Evolutionary conservation across 2,113 vertebrate genomes (phyloP), one percentile per base, ranked within the genome.

Genomic region (Zosterops hypoxanthus): DNA sequence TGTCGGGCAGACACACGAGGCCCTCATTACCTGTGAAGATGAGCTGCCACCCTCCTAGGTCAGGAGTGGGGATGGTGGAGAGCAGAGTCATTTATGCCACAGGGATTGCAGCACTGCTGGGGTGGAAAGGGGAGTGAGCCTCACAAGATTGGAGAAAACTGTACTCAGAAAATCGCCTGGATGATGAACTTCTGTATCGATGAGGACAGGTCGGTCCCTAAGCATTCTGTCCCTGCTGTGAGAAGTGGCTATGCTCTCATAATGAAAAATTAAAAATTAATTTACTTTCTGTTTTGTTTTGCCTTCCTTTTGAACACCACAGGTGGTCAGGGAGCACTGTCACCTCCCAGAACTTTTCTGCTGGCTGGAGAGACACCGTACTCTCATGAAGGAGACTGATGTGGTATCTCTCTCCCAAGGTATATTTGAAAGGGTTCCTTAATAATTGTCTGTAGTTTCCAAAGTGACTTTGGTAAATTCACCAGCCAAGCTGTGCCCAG

Each of bases 1-100:
- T 0, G 1, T 17, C 2, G 21, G 26, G 12, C 25, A 11, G 21
- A 0, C 0, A 1, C 52, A 29, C 9, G 4, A 31, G 33, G 47
- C 33, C 0, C 0, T 28, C 75, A 11, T n/a, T 13, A 10, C 46
- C 31, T 0, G 0, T 10, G 31, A 23, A 26, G 42, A 41, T 17
- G 47, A 7, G 17, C 24, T 33, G 7, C n/a, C 12, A 11, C n/a
- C 28, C 44, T n/a, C n/a, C 0, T 3, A 69, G 72, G 52, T 23
- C 46, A 29, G 75, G n/a, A 23, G 13, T 6, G 47, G 31, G 41
- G 24, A 7, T 28, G 56, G 8, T 53, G 53, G 26, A 29, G 78
- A 85, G 53, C 61, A 64, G 31, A 42, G 52, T 36, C 19, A 13
- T 29, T 64, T 59, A 8, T 26, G 53, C 19, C 64, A 36, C 41